These are phyloP conservation scores for Pelobates cultripes DNA, from an alignment of 2,797 vertebrate species.

Conservation along the genomic window DNA sequence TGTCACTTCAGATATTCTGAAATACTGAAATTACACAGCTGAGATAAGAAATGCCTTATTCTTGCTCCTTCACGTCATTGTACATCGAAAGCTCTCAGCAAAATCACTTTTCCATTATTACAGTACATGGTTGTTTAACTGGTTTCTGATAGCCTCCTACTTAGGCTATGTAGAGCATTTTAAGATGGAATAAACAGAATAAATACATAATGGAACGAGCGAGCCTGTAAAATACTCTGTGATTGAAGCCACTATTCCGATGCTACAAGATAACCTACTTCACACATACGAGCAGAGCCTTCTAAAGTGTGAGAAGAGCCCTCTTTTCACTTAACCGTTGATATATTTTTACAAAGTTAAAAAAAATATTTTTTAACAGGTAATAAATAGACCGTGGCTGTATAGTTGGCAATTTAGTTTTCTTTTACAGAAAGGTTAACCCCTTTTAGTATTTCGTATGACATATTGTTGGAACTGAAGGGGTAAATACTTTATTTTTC, in stretches of 20 bases:
- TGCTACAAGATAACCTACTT: background rate
- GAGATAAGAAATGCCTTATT: slow-evolving; percentile 22
- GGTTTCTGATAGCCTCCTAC: background rate
- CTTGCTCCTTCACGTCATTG: background rate
- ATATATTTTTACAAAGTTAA: too few species aligned
- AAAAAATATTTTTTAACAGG: too few species aligned
- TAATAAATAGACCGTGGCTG: too few species aligned
- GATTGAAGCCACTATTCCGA: background rate
- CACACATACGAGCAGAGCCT: background rate
- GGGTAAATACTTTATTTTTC: too few species aligned
- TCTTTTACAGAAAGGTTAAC: too few species aligned
- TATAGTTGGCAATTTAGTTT: too few species aligned
- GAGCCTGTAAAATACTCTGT: background rate
- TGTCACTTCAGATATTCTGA: slow-evolving; percentile 37
- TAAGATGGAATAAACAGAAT: background rate
- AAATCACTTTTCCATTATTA: slow-evolving; percentile 38
- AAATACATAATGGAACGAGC: background rate
- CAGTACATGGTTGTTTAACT: background rate
- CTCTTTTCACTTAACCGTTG: too few species aligned
- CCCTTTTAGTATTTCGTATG: too few species aligned
- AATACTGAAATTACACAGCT: slow-evolving; percentile 25
- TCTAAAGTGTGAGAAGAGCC: background rate
- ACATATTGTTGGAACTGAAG: too few species aligned
- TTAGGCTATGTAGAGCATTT: background rate
- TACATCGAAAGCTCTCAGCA: background rate